Evolutionary conservation across 2,113 vertebrate species (phyloP).

Genomic region (Vombatus ursinus): DNA sequence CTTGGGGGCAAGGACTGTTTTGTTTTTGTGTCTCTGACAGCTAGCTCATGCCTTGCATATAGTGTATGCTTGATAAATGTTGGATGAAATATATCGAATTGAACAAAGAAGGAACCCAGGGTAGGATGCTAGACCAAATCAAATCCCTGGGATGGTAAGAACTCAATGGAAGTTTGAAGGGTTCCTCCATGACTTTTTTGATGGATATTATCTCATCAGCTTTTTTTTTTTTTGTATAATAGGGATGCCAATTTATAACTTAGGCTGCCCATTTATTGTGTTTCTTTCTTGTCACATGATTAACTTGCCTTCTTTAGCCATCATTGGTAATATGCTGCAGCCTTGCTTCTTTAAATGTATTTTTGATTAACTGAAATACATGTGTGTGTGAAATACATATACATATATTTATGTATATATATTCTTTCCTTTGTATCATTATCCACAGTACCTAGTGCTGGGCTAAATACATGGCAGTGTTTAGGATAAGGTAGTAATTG

Average conservation of each 20-base stretch:
- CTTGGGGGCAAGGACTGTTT: not conserved
- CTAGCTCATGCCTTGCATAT: not conserved
- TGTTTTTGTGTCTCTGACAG: not conserved
- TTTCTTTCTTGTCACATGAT: not conserved
- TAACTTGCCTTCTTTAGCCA: not conserved
- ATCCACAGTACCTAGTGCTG: not conserved
- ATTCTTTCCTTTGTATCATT: not conserved
- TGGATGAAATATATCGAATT: not conserved
- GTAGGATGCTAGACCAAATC: not conserved
- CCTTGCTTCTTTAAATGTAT: not conserved
- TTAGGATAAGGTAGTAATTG: not conserved
- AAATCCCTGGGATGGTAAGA: not conserved
- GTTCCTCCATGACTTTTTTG: not conserved
- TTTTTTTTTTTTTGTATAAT: not conserved
- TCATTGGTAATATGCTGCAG: not conserved
- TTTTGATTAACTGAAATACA: not conserved
- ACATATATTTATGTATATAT: not conserved
- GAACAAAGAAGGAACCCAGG: not conserved
- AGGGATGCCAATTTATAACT: not conserved
- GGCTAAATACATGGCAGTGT: not conserved
- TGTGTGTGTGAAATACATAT: too few species aligned
- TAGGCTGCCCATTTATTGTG: not conserved
- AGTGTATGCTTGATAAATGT: not conserved
- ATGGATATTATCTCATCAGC: too few species aligned
- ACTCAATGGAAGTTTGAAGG: not conserved